Evolutionary conservation across 2,113 vertebrate genomes (phyloP), one percentile per base, ranked within the genome.

Genomic region (Antechinus flavipes): DNA sequence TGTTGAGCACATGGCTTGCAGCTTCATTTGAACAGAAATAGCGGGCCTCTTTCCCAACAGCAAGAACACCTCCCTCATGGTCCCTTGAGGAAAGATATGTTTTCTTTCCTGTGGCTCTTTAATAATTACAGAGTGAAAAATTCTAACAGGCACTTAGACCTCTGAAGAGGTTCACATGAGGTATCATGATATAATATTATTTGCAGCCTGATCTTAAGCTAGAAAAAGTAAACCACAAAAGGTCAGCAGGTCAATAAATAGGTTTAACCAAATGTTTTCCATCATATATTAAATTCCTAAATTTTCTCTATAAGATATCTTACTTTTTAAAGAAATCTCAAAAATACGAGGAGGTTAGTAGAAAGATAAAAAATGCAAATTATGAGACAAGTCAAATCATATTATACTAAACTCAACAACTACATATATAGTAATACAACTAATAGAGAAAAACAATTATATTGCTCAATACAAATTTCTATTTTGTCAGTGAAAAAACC

Each of bases 11-110:
- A 93, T 25, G 91, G 42, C 95, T 93, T 49, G 49, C 49, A 95
- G 91, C 46, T 94, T 95, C 94, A 35, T 96, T 98, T 96, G 94
- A 91, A 95, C 30, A 97, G 90, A 90, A 96, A 92, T 90, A 91
- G 35, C 76, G 22, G 27, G 96, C 47, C 94, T 68, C 92, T 95
- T 89, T 97, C 92, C 95, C 14, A 97, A 26, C 50, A 92, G 46
- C 22, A 89, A 12, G 27, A 54, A 55, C 68, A 94, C 97, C 92
- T 93, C 90, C 56, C 96, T 27, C 89, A 27, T 68, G 58, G 84
- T n/a, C 49, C 68, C 11, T 95, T 96, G 23, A 95, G 35, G 95
- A 61, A 30, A 8, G 89, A 2, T 9, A 0, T 91, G 1, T 68
- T 97, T 52, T 91, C 90, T 97, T 97, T 97, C 8, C 90, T 91